These are phyloP conservation scores for Polypterus senegalus DNA, from an alignment of 2,113 vertebrate genomes.

Conservation along the genomic window DNA sequence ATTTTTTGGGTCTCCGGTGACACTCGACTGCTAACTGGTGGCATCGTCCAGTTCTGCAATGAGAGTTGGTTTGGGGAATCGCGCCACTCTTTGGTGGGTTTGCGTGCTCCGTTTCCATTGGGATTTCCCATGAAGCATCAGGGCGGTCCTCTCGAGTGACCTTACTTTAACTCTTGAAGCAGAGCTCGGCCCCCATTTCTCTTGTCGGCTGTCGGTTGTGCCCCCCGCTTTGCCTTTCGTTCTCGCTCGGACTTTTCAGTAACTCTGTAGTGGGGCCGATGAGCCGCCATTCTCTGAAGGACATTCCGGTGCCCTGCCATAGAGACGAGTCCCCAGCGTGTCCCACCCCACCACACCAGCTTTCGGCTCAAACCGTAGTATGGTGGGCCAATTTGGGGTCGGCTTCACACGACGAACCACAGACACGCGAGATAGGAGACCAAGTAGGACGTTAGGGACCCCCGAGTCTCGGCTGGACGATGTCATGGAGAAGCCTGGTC, in stretches of 20 bases:
- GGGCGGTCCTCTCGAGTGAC: no score
- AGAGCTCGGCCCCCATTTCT: not conserved
- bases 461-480: constrained; percentile 20
- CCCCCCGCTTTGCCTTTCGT: not conserved
- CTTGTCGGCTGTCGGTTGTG: not conserved
- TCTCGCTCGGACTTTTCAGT: no score
- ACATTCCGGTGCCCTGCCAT: no score
- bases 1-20: not conserved
- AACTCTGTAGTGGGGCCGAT: no score
- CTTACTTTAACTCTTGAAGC: no score
- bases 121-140: no score
- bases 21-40: not conserved
- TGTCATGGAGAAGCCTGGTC: constrained; percentile 27
- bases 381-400: constrained; percentile 8
- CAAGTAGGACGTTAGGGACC: constrained; percentile 24
- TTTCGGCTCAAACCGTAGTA: no score
- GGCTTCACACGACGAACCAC: constrained; percentile 17
- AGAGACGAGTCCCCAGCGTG: no score
- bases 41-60: not conserved
- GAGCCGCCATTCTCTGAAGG: no score
- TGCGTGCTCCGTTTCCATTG: no score
- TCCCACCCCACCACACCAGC: no score
- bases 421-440: constrained; percentile 24
- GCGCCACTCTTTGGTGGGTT: no score
- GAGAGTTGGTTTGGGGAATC: not conserved